phyloP scores from a whole-genome alignment of 2,113 vertebrate species.

The Xiphophorus hellerii region DNA sequence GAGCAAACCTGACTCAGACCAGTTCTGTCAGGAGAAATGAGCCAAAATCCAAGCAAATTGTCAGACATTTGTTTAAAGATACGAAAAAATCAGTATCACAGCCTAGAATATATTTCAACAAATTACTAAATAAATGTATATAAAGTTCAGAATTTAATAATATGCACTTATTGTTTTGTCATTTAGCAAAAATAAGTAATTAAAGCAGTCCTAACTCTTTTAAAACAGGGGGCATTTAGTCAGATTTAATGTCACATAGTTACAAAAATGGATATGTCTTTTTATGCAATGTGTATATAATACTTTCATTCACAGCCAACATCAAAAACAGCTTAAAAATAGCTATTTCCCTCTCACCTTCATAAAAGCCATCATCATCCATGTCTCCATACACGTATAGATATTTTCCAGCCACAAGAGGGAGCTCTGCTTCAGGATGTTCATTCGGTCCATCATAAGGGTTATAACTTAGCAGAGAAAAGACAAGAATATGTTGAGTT shows the following conservation, averaged over 20 bases:
- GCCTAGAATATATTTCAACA: not conserved
- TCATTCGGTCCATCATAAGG: constrained; percentile 98
- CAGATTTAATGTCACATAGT: too few relatives aligned
- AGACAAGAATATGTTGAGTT: not conserved
- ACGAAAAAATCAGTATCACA: not conserved
- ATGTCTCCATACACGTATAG: constrained; percentile 97
- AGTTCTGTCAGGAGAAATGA: not conserved
- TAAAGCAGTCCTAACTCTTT: too few relatives aligned
- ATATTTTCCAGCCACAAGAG: constrained; percentile 96
- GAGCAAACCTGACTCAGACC: not conserved
- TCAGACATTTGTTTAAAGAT: not conserved
- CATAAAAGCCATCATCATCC: constrained; percentile 98
- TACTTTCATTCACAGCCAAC: not conserved
- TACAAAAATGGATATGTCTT: not conserved
- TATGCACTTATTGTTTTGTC: too few relatives aligned
- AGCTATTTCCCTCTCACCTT: constrained; percentile 81
- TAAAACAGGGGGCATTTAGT: too few relatives aligned
- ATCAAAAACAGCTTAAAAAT: not conserved
- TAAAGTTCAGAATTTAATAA: not conserved
- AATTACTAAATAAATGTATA: not conserved
- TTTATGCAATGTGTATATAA: not conserved
- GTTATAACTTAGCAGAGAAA: constrained; percentile 86
- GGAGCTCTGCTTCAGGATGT: constrained; percentile 96
- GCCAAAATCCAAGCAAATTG: not conserved
- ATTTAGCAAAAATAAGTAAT: too few relatives aligned